phyloP scores from a whole-genome alignment of 1,140 invertebrate genomes.

The Lordiphosa collinella region DNA sequence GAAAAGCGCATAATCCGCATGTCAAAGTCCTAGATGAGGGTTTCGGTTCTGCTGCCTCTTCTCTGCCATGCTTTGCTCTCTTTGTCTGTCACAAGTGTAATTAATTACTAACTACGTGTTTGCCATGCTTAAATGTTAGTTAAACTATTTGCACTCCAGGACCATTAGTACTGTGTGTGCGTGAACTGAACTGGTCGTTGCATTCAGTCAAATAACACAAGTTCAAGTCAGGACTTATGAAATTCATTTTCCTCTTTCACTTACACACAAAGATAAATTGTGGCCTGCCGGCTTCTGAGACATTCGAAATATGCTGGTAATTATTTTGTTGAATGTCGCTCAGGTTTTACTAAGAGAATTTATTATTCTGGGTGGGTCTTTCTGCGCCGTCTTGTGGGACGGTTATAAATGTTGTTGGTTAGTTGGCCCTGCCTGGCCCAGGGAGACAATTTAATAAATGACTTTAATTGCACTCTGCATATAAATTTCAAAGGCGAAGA shows the following conservation, averaged over 20 bases:
- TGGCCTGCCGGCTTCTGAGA: slow-evolving; percentile 32
- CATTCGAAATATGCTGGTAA: slow-evolving; percentile 75
- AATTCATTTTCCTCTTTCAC: slow-evolving; percentile 20
- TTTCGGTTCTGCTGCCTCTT: neutral
- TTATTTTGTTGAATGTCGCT: slow-evolving; percentile 71
- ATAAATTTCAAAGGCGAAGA: neutral
- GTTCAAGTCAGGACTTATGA: slow-evolving; percentile 53
- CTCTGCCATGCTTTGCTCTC: neutral
- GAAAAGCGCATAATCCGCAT: slow-evolving; percentile 55
- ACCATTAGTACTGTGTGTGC: slow-evolving; percentile 1
- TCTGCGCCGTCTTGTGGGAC: slow-evolving; percentile 16
- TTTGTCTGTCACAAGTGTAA: slow-evolving; percentile 51
- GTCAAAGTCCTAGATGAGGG: slow-evolving; percentile 34
- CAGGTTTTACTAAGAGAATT: slow-evolving; percentile 64
- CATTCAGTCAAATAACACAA: slow-evolving; percentile 52
- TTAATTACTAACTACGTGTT: slow-evolving; percentile 71
- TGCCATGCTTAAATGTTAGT: slow-evolving; percentile 45
- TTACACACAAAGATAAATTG: slow-evolving; percentile 47
- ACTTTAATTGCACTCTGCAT: slow-evolving; percentile 26
- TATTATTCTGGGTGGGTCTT: slow-evolving; percentile 31
- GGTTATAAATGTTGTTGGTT: slow-evolving; percentile 57
- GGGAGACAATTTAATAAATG: slow-evolving; percentile 39
- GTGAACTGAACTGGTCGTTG: slow-evolving; percentile 9
- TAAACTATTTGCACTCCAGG: slow-evolving; percentile 67
- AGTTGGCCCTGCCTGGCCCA: slow-evolving; percentile 17